Evolutionary conservation across 2,113 vertebrate genomes (phyloP).

Genomic region (Prochilodus magdalenae): DNA sequence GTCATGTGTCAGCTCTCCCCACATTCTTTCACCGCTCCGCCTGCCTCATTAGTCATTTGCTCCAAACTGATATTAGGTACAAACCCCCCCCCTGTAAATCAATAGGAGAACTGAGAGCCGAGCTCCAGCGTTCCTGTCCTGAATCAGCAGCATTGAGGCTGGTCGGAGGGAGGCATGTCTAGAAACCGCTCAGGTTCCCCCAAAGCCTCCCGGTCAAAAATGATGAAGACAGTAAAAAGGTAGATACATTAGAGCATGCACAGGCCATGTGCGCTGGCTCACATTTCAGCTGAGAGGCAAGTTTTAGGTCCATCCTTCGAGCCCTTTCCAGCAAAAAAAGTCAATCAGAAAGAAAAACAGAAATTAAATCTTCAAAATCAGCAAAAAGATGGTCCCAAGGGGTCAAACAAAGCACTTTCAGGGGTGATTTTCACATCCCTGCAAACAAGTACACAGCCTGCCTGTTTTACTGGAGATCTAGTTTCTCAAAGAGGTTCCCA

Average conservation of each 20-base stretch:
- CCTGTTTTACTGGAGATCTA: background rate
- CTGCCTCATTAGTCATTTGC: conserved; percentile 31
- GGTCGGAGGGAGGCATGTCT: conserved; percentile 29
- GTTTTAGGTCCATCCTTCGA: conserved; percentile 41
- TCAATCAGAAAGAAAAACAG: conserved; percentile 43
- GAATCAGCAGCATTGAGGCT: conserved; percentile 43
- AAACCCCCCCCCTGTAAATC: conserved; percentile 49
- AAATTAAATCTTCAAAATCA: conserved; percentile 57
- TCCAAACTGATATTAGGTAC: conserved; percentile 41
- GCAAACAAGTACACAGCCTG: background rate
- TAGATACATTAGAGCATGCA: conserved; percentile 54
- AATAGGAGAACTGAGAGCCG: conserved; percentile 35
- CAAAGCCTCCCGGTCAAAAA: conserved; percentile 45
- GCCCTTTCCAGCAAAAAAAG: conserved; percentile 28
- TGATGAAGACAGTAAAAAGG: conserved; percentile 54
- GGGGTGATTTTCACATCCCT: conserved; percentile 22
- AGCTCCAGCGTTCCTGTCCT: conserved; percentile 28
- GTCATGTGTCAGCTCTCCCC: background rate
- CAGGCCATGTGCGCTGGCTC: conserved; percentile 48
- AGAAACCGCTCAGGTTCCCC: conserved; percentile 47
- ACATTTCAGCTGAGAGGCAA: conserved; percentile 60
- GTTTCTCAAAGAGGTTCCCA: no score
- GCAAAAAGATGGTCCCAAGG: conserved; percentile 49
- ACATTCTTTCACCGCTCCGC: conserved; percentile 31
- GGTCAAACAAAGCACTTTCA: conserved; percentile 31